Evolutionary conservation across 2,888 invertebrate genomes (phyloP).

Genomic region (Rotaria magnacalcarata): DNA sequence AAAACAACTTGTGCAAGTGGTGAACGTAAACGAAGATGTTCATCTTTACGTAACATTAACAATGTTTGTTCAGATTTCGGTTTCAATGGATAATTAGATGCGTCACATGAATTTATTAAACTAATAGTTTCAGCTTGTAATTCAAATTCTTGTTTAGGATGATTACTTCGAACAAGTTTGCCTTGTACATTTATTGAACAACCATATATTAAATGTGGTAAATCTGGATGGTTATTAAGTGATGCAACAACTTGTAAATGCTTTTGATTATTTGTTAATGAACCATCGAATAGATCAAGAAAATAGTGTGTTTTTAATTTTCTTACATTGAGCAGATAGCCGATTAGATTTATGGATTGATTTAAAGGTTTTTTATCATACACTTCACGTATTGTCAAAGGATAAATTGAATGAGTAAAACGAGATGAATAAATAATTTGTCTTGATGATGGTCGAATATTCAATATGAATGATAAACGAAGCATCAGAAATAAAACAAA

Average conservation of each 20-base stretch:
- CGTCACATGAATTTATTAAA: conserved; percentile 35
- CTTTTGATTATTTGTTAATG: conserved; percentile 5
- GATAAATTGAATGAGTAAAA: not conserved
- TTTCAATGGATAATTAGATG: conserved; percentile 43
- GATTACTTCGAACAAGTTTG: conserved; percentile 39
- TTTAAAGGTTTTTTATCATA: not conserved
- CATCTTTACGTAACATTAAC: conserved; percentile 24
- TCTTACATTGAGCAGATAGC: not conserved
- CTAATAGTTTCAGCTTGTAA: conserved; percentile 22
- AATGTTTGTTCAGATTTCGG: conserved; percentile 31
- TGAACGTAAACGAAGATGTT: conserved; percentile 39
- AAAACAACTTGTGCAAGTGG: conserved; percentile 20
- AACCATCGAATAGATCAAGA: conserved; percentile 33
- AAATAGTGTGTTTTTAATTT: conserved; percentile 32
- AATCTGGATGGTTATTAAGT: not conserved
- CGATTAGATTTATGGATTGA: not conserved
- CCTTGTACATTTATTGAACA: conserved; percentile 37
- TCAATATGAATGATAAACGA: not conserved
- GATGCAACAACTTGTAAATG: conserved; percentile 29
- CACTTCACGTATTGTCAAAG: not conserved
- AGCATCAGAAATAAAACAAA: not conserved
- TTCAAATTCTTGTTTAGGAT: conserved; percentile 40
- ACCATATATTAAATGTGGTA: not conserved
- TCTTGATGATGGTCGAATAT: not conserved
- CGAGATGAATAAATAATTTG: not conserved